phyloP scores from a whole-genome alignment of 2,797 vertebrate genomes.

The Coregonus sp. region DNA sequence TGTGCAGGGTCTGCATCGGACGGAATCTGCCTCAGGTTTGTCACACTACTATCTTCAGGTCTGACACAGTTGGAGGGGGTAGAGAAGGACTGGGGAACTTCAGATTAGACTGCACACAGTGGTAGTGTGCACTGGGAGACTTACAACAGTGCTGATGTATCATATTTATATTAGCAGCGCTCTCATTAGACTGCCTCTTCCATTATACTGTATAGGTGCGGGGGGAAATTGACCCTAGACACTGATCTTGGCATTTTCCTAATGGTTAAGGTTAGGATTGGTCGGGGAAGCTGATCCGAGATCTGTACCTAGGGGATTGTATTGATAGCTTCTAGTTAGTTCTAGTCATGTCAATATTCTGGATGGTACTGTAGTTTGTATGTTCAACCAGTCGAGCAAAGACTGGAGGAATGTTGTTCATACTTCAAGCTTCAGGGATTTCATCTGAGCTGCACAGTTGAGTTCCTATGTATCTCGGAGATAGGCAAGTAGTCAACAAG shows the following conservation, averaged over 20 bases:
- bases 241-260: neutral
- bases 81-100: neutral
- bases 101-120: neutral
- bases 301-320: neutral
- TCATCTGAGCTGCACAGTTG: neutral
- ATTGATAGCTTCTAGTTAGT: neutral
- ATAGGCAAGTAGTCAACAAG: neutral
- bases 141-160: neutral
- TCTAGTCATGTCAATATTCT: neutral
- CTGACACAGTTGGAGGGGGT: neutral
- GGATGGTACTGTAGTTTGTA: neutral
- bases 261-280: neutral
- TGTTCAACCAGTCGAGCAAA: neutral
- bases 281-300: neutral
- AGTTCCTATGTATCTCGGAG: neutral
- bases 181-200: neutral
- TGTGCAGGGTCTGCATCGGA: conserved; percentile 87
- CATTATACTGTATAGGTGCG: neutral
- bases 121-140: neutral
- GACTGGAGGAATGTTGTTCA: neutral
- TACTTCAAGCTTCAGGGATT: neutral
- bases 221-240: neutral
- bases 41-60: conserved; percentile 30
- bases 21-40: conserved; percentile 83
- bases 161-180: neutral